Evolutionary conservation across 2,113 vertebrate genomes (phyloP).

Genomic region (Lanius collurio): DNA sequence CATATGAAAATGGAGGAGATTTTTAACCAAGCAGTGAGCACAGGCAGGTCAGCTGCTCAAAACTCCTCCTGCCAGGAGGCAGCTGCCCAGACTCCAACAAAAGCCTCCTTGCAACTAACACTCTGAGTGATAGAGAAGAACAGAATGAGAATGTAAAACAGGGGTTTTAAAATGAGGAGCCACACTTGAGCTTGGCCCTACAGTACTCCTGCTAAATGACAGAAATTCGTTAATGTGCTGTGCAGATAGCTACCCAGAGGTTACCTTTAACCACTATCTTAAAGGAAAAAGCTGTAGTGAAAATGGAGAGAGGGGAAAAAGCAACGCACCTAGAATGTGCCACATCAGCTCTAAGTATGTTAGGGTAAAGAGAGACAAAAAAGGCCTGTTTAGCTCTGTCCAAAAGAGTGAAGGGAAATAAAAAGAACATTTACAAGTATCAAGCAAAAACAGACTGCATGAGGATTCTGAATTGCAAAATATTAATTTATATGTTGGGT

Average conservation of each 20-base stretch:
- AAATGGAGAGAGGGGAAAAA: not conserved
- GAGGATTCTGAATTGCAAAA: not conserved
- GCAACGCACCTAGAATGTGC: not conserved
- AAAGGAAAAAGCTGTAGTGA: not conserved
- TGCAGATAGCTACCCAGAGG: not conserved
- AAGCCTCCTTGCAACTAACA: slow-evolving; percentile 35
- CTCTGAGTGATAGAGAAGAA: not conserved
- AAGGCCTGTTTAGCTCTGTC: not conserved
- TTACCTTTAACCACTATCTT: not conserved
- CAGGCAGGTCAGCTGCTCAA: slow-evolving; percentile 16
- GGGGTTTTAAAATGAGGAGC: slow-evolving; percentile 42
- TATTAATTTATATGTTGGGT: not conserved
- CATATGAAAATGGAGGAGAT: not conserved
- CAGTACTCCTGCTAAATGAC: not conserved
- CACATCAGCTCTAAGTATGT: not conserved
- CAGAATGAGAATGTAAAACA: slow-evolving; percentile 47
- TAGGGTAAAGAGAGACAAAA: not conserved
- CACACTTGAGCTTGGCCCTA: not conserved
- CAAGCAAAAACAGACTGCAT: not conserved
- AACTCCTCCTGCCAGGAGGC: slow-evolving; percentile 41
- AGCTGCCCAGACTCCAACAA: slow-evolving; percentile 43
- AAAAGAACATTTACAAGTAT: not conserved
- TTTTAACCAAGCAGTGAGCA: slow-evolving; percentile 14
- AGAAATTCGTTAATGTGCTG: slow-evolving; percentile 27
- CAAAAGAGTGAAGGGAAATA: not conserved